phyloP scores from a whole-genome alignment of 2,797 vertebrate genomes.

The Cynodonichthys magdalenae region DNA sequence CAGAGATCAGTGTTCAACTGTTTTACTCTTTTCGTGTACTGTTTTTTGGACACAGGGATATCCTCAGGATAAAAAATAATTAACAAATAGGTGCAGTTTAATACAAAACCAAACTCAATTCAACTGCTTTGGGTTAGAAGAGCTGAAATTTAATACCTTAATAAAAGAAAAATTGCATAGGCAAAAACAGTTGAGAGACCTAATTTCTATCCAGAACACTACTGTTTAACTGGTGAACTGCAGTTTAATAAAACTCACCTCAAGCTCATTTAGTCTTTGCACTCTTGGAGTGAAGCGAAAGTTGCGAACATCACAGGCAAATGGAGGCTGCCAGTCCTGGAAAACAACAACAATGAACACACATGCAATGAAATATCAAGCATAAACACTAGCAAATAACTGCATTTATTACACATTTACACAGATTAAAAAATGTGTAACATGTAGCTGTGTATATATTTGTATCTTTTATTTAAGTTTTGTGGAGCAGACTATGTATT shows the following conservation, averaged over 20 bases:
- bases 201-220: too few species aligned
- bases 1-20: background rate
- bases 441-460: too few species aligned
- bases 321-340: slow-evolving; percentile 98
- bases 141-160: background rate
- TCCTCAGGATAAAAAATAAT: background rate
- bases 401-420: too few species aligned
- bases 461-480: too few species aligned
- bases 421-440: too few species aligned
- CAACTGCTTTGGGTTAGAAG: background rate
- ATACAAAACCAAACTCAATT: background rate
- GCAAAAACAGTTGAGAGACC: background rate
- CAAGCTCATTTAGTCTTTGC: slow-evolving; percentile 96
- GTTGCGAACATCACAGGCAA: slow-evolving; percentile 96
- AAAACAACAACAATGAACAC: slow-evolving; percentile 18
- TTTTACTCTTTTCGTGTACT: too few species aligned
- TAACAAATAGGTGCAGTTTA: background rate
- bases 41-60: too few species aligned
- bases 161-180: background rate
- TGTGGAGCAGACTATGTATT: too few species aligned
- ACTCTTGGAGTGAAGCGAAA: slow-evolving; percentile 96
- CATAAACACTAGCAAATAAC: background rate
- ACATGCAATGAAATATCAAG: background rate
- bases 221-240: too few species aligned
- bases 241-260: slow-evolving; percentile 80